A percentile compares a stretch with the other conserved stretches of the same genome.
Conservation (phyloP, 2,888 invertebrate genomes). For the Lepas anatifera region DNA sequence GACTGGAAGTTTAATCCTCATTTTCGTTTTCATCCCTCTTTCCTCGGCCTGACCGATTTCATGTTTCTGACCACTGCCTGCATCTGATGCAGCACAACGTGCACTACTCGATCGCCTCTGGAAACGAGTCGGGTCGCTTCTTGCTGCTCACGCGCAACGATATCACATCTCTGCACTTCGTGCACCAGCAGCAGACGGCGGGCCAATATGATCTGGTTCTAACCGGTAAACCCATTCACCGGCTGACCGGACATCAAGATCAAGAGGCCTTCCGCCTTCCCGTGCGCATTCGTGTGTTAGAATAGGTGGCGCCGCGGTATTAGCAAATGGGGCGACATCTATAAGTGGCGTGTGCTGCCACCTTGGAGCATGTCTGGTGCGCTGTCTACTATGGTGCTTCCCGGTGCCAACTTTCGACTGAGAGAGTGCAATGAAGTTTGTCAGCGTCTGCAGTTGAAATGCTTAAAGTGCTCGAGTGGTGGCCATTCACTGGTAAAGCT, state of each 20-base stretch:
- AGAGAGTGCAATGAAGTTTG: too few species aligned
- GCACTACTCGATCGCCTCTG: slow-evolving; percentile 44
- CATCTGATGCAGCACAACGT: slow-evolving; percentile 40
- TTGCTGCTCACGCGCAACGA: slow-evolving; percentile 43
- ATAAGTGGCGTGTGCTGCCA: not conserved
- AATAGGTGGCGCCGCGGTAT: slow-evolving; percentile 17
- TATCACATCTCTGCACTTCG: slow-evolving; percentile 48
- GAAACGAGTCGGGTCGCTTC: slow-evolving; percentile 45
- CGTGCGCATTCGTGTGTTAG: slow-evolving; percentile 22
- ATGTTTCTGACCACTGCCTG: not conserved
- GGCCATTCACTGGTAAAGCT: too few species aligned
- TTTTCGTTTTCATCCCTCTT: too few species aligned
- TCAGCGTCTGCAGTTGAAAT: too few species aligned
- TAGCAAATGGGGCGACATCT: slow-evolving; percentile 3
- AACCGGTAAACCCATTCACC: slow-evolving; percentile 32
- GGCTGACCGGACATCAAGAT: slow-evolving; percentile 16
- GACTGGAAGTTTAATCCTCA: too few species aligned
- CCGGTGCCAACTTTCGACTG: too few species aligned
- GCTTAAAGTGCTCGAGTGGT: too few species aligned
- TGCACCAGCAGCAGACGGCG: slow-evolving; percentile 39
- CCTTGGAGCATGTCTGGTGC: too few species aligned
- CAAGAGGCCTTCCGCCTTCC: slow-evolving; percentile 21
- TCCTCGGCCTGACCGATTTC: too few species aligned
- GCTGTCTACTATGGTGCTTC: too few species aligned
- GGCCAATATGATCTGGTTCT: slow-evolving; percentile 45